phyloP scores from a whole-genome alignment of 2,797 vertebrate genomes.

The Cryptoprocta ferox region DNA sequence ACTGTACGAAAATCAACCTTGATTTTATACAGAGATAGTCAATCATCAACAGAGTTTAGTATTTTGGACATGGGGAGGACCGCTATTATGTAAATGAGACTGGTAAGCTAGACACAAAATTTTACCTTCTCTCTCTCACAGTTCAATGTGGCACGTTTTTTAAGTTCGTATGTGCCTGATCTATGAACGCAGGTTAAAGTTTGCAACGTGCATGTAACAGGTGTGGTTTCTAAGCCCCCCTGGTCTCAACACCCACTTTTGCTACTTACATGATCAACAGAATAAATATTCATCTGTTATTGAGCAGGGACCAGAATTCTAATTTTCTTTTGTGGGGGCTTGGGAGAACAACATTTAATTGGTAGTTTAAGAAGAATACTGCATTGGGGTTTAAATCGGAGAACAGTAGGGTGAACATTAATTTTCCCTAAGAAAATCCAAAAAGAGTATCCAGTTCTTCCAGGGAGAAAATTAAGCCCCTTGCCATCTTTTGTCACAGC shows the following conservation, averaged over 20 bases:
- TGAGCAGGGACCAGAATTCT: conserved; percentile 14
- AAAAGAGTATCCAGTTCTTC: conserved; percentile 6
- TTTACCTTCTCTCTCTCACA: not conserved
- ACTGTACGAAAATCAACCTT: not conserved
- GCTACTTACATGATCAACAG: conserved; percentile 22
- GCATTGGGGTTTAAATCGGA: conserved; percentile 13
- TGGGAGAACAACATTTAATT: not conserved
- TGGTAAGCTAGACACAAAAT: not conserved
- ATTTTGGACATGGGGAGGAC: not conserved
- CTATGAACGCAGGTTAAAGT: not conserved
- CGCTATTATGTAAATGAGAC: not conserved
- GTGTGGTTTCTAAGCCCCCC: not conserved
- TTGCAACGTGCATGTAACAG: not conserved
- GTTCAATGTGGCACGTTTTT: not conserved
- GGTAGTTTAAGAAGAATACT: conserved; percentile 24
- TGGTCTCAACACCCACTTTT: not conserved
- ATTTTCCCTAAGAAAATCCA: conserved; percentile 63
- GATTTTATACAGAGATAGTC: not conserved
- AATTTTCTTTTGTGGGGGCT: conserved; percentile 6
- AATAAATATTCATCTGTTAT: conserved; percentile 37
- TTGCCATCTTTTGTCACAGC: conserved; percentile 38
- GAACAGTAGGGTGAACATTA: not conserved
- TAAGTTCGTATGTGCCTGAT: not conserved
- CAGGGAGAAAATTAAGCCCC: conserved; percentile 54
- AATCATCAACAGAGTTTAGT: not conserved